phyloP scores from a whole-genome alignment of 2,797 vertebrate species.

The Sebastes goodei region DNA sequence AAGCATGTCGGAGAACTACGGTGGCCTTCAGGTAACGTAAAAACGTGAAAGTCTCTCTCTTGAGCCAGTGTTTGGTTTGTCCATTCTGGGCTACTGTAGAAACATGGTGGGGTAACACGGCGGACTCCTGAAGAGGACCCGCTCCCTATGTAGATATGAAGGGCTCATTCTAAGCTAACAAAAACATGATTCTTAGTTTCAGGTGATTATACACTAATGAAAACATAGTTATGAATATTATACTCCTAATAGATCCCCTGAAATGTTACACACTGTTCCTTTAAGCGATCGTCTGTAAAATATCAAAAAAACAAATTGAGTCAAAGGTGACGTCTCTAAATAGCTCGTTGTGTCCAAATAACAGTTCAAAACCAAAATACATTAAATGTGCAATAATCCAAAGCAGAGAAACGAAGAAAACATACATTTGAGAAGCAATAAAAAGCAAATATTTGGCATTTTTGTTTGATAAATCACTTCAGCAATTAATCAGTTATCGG shows the following conservation, averaged over 20 bases:
- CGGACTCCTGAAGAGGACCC: too few relatives aligned
- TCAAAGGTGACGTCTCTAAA: background rate
- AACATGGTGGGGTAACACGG: too few relatives aligned
- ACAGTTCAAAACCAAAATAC: background rate
- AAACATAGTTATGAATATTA: background rate
- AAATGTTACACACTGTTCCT: too few relatives aligned
- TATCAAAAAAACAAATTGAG: background rate
- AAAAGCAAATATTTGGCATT: background rate
- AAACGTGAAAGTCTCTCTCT: too few relatives aligned
- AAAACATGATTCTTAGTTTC: too few relatives aligned
- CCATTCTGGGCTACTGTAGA: rapidly evolving
- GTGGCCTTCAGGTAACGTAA: too few relatives aligned
- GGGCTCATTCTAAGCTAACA: too few relatives aligned
- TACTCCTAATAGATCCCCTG: background rate
- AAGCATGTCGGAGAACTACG: too few relatives aligned
- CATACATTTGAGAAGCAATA: background rate
- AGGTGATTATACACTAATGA: background rate
- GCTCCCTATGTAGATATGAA: too few relatives aligned
- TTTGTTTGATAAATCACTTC: too few relatives aligned
- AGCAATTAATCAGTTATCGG: background rate
- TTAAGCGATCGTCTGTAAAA: background rate
- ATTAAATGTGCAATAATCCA: background rate
- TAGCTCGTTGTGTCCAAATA: background rate
- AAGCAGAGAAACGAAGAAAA: background rate
- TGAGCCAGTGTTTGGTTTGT: too few relatives aligned